Evolutionary conservation across 2,113 vertebrate species (phyloP), one percentile per base, ranked within the genome.

Genomic region (Narcine bancroftii): DNA sequence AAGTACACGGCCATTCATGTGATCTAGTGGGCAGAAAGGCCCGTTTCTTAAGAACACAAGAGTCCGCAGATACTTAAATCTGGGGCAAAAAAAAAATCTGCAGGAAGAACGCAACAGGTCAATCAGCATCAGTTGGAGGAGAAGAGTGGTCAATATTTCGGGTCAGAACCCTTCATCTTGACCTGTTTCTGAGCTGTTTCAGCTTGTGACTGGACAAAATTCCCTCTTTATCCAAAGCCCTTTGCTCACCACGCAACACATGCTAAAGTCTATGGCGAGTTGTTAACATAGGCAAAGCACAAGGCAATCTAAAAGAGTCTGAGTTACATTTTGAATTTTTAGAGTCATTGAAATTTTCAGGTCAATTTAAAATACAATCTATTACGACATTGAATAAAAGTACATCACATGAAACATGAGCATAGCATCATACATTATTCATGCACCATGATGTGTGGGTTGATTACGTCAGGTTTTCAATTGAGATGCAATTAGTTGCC

Each of bases 401-500:
- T 69, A 33, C 63, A 47, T 91, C 39, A 69, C 26, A 47, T 69
- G 33, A 91, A 91, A 69, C 63, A 91, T 91, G 29, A 91, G 89
- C 65, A 47, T 21, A 17, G 89, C n/a, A 47, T 6, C 13, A 17
- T 69, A 11, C 36, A 91, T 91, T 91, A 91, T 91, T 69, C 39
- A 91, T 91, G 65, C 89, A 69, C 39, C 39, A 24, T 29, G 89
- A 91, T 91, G 42, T 21, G 33, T 29, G 39, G 89, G 42, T 47
- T 69, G 39, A 91, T 91, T 91, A 69, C 66, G 6, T 69, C 45
- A 89, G 21, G 63, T 89, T 91, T 71, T 63, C 36, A 29, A 33
- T 91, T 71, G 42, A 91, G 60, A 11, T 71, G 66, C 89, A 69
- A 69, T 91, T 91, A 91, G 89, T 91, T 69, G 89, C 26, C 39